Percentiles rank a stretch among this genome's conserved stretches.
These are phyloP conservation scores for Pseudomyrmex pallidus DNA, from an alignment of 1,140 invertebrate genomes.

Conservation along the genomic window DNA sequence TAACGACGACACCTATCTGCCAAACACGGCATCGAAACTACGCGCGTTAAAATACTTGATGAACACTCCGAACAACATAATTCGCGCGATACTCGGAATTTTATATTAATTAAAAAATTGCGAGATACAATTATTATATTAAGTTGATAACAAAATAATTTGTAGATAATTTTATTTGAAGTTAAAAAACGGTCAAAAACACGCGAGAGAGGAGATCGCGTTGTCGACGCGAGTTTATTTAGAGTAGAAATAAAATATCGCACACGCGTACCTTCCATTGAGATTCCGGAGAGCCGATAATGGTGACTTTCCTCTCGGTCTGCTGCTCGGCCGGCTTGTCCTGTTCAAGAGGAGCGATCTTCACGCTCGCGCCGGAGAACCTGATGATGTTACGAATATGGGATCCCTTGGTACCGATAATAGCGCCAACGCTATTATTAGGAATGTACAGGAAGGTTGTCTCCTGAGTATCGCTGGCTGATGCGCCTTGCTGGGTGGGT, in stretches of 20 bases:
- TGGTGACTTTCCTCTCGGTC: conserved; percentile 97
- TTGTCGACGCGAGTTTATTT: too few relatives aligned
- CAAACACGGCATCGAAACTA: conserved; percentile 22
- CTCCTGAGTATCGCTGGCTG: conserved; percentile 89
- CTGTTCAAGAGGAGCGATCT: conserved; percentile 94
- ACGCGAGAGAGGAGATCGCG: too few relatives aligned
- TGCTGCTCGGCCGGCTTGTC: conserved; percentile 90
- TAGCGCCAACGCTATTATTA: conserved; percentile 98
- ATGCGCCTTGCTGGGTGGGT: conserved; percentile 83
- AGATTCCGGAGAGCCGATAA: conserved; percentile 96
- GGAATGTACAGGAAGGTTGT: conserved; percentile 98
- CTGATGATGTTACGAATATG: conserved; percentile 99
- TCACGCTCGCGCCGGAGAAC: conserved; percentile 97
- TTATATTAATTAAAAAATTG: neutral
- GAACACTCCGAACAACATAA: neutral
- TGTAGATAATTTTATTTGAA: too few relatives aligned
- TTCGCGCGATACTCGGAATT: too few relatives aligned
- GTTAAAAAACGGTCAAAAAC: too few relatives aligned
- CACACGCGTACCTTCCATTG: conserved; percentile 94
- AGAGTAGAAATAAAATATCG: neutral
- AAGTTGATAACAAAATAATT: too few relatives aligned
- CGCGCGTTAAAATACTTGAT: neutral
- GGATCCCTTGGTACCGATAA: conserved; percentile 98
- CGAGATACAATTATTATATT: neutral
- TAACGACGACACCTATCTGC: neutral